These are phyloP conservation scores for Lasioglossum villosulum DNA, from an alignment of 2,888 invertebrate genomes.

Conservation along the genomic window DNA sequence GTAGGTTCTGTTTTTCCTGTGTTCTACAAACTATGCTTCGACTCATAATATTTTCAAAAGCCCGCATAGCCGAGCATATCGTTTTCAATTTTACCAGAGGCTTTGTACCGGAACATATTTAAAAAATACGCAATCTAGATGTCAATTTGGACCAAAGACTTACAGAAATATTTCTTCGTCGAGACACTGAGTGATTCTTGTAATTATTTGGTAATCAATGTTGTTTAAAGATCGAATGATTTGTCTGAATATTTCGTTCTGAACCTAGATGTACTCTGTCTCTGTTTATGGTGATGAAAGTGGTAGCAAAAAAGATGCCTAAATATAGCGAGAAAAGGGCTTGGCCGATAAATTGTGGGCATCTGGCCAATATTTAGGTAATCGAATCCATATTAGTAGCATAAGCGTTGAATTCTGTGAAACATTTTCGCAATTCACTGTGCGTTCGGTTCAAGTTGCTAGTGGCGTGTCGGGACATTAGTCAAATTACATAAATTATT, in stretches of 20 bases:
- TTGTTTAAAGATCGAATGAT: background rate
- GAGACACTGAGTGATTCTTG: background rate
- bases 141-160: background rate
- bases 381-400: background rate
- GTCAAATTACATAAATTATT: constrained; percentile 36
- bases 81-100: background rate
- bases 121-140: background rate
- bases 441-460: constrained; percentile 22
- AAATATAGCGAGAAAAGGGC: background rate
- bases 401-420: background rate
- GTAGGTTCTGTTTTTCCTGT: background rate
- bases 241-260: too few species aligned
- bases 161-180: background rate
- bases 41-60: background rate
- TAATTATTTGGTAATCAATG: background rate
- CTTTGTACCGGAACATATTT: background rate
- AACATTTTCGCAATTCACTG: constrained; percentile 15
- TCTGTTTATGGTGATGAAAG: too few species aligned
- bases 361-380: background rate
- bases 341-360: background rate
- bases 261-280: too few species aligned
- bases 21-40: background rate
- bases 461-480: constrained; percentile 10
- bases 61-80: background rate
- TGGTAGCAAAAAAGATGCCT: too few species aligned